Evolutionary conservation across 2,113 vertebrate species (phyloP).

Genomic region (Thunnus thynnus): DNA sequence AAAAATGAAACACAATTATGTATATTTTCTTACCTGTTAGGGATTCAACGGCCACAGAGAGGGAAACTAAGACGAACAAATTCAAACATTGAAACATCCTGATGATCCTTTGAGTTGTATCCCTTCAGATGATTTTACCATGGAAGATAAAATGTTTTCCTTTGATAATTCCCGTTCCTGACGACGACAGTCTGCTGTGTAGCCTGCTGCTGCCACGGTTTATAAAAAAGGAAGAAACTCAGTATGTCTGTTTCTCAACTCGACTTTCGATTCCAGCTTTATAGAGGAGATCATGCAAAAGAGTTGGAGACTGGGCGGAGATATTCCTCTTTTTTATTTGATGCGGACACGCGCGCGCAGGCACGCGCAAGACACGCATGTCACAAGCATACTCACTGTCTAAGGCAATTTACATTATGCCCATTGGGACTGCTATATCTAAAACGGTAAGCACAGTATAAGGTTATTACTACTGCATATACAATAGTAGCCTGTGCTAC

Average conservation of each 20-base stretch:
- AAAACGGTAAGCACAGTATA: no score
- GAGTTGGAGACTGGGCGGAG: conserved; percentile 4
- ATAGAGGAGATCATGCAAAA: not conserved
- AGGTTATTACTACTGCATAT: no score
- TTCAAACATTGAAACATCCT: not conserved
- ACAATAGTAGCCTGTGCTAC: no score
- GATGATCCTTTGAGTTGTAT: no score
- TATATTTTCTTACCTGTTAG: conserved; percentile 4
- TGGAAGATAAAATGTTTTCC: not conserved
- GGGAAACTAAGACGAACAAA: not conserved
- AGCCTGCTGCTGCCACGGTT: not conserved
- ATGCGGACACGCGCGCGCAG: no score
- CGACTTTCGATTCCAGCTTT: not conserved
- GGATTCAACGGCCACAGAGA: not conserved
- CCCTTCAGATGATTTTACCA: no score
- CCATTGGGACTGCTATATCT: no score
- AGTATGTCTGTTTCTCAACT: not conserved
- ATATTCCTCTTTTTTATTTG: no score
- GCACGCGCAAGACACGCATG: no score
- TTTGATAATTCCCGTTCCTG: not conserved
- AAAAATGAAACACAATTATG: not conserved
- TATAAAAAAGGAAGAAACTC: fast-evolving
- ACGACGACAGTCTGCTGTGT: no score
- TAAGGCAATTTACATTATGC: no score
- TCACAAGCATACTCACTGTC: no score